Evolutionary conservation across 2,797 vertebrate genomes (phyloP), one percentile per base, ranked within the genome.

Genomic region (Hipposideros larvatus): DNA sequence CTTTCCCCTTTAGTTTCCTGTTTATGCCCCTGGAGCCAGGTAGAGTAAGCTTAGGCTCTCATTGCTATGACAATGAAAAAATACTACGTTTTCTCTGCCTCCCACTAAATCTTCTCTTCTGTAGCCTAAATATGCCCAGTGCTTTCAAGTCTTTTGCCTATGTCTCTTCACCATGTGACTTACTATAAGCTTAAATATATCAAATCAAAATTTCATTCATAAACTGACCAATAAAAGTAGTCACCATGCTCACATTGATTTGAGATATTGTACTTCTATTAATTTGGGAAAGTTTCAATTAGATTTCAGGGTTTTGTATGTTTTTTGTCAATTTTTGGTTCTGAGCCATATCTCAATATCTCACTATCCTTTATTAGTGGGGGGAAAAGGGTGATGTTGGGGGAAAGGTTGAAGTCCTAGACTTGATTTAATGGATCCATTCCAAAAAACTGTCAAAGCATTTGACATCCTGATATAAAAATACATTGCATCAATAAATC

Each of bases 391-490:
- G 5, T 34, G 9, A 75, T 43, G 1, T 59, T 14, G 3, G 22
- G 22, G 10, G 11, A 61, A 65, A 87, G 18, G 1, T 8, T 55
- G 15, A 87, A 79, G 13, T 75, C 28, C 59, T 84, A 16, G 18
- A 51, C 13, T 55, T 91, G 53, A 59, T 61, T 84, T 83, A 34
- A 21, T 63, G 5, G 34, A 73, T 82, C 82, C 19, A 87, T 7
- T 0, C 22, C 65, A 19, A 66, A 84, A 89, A 37, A 14, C 14
- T 75, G 3, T 55, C 5, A 88, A 57, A 48, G 4, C 2, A 86
- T 53, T 94, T 87, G 61, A 74, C 9, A 46, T 74, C 26, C 68
- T 74, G n/a, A 31, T 68, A 53, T 46, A 80, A 95, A 96, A 83
- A 78, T 41, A 43, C 0, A 70, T 84, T 68, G 13, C 4, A 57